Percentiles rank a stretch among this genome's conserved stretches.
phyloP scores from a whole-genome alignment of 2,113 vertebrate species.

The Theristicus caerulescens region DNA sequence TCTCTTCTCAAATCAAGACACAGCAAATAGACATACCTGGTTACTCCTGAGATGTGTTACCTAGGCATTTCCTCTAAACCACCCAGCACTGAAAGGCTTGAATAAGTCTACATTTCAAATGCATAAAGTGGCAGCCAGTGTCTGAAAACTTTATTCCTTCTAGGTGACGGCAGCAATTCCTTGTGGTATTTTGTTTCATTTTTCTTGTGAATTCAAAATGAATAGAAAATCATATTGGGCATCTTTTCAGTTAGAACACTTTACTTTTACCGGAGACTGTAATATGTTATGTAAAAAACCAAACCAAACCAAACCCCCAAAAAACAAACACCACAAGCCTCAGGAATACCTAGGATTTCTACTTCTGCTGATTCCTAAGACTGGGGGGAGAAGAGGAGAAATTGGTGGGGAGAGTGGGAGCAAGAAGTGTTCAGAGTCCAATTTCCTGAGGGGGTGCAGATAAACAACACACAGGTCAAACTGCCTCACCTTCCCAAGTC shows the following conservation, averaged over 20 bases:
- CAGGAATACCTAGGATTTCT: neutral
- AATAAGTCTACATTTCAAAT: neutral
- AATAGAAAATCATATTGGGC: neutral
- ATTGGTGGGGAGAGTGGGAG: neutral
- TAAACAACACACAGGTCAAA: neutral
- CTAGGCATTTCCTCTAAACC: neutral
- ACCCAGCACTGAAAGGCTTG: neutral
- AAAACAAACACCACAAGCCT: neutral
- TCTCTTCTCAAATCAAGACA: neutral
- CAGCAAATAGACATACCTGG: neutral
- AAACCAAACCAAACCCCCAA: fast-evolving
- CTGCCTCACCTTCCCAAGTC: neutral
- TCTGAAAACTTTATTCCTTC: neutral
- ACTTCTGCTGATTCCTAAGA: neutral
- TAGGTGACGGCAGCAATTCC: neutral
- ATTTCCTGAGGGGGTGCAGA: neutral
- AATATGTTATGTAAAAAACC: neutral
- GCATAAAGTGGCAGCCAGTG: neutral
- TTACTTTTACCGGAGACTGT: neutral
- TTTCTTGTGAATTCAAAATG: neutral
- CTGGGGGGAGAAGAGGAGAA: neutral
- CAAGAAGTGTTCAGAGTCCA: neutral
- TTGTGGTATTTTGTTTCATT: neutral
- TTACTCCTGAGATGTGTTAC: neutral
- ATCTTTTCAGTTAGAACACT: neutral